Evolutionary conservation across 2,113 vertebrate genomes (phyloP), one percentile per base, ranked within the genome.

Genomic region (Campylomormyrus tamandua): DNA sequence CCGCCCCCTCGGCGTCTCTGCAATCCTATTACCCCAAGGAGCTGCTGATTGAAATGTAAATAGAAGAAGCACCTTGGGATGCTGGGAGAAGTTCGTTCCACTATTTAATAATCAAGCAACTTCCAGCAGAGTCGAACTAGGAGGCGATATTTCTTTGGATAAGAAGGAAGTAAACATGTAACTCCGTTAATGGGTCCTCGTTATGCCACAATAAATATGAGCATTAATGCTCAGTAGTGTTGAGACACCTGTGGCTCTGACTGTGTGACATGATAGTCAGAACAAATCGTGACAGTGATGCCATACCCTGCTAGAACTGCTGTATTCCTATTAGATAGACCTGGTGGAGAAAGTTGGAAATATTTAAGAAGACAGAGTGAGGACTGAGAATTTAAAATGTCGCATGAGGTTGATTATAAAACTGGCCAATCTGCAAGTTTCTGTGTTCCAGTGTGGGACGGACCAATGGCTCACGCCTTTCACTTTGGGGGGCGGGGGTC

Each of bases 31-130:
- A 92, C 92, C 90, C 92, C 90, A 91, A 89, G 90, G 49, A 56
- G 77, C 86, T 31, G 88, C 88, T 93, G 94, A 95, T 95, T 95
- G 94, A 96, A 95, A 94, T 95, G 93, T 93, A 95, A 95, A 95
- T 95, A 91, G 52, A 89, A 92, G 91, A 93, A 92, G 92, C 13
- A 46, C 91, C 92, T 94, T 90, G 91, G 91, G 93, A 87, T 62
- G 27, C 66, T 86, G 83, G 70, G 89, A 87, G 89, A 92, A 93
- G 19, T 90, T 83, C 17, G 50, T 56, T 53, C 42, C 77, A 89
- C 80, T 45, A 5, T 83, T 50, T 53, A 19, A 53, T 52, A 62
- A 88, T 42, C 19, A 77, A 52, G 88, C 74, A 83, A 89, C 88
- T 83, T 89, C 42, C 74, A 87, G 83, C 42, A 86, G 46, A 50